Evolutionary conservation across 2,888 invertebrate species (phyloP).

Genomic region (Drosophila subsilvestris): DNA sequence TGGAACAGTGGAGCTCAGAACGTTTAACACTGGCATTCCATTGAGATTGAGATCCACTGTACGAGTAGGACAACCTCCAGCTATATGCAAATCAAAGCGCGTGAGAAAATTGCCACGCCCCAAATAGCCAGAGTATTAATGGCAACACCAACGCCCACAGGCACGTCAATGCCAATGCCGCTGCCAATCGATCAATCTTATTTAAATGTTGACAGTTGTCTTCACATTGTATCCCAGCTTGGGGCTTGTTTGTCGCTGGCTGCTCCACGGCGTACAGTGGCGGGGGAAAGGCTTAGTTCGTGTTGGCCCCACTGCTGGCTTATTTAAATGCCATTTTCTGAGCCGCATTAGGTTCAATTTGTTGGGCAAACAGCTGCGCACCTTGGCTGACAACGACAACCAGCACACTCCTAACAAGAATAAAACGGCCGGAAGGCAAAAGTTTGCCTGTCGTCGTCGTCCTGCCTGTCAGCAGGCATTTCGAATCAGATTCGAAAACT

Average conservation of each 20-base stretch:
- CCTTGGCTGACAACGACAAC: constrained; percentile 37
- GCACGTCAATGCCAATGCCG: constrained; percentile 42
- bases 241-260: constrained; percentile 50
- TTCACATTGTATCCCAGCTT: constrained; percentile 60
- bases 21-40: background rate
- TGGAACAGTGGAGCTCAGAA: constrained; percentile 4
- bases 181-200: constrained; percentile 78
- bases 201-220: constrained; percentile 81
- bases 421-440: background rate
- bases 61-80: constrained; percentile 25
- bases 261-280: no score
- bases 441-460: constrained; percentile 12
- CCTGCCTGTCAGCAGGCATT: constrained; percentile 39
- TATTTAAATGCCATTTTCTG: constrained; percentile 52
- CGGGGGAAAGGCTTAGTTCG: constrained; percentile 64
- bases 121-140: constrained; percentile 26
- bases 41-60: constrained; percentile 22
- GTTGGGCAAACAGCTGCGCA: constrained; percentile 66
- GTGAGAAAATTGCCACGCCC: constrained; percentile 47
- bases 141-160: constrained; percentile 18
- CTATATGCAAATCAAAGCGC: constrained; percentile 70
- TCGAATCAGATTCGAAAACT: constrained; percentile 24
- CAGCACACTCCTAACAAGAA: background rate
- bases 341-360: constrained; percentile 79
- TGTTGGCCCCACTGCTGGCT: constrained; percentile 37